A percentile compares a stretch with the other conserved stretches of the same genome.
phyloP scores from a whole-genome alignment of 2,888 invertebrate genomes.

The Synanthedon andrenaeformis region DNA sequence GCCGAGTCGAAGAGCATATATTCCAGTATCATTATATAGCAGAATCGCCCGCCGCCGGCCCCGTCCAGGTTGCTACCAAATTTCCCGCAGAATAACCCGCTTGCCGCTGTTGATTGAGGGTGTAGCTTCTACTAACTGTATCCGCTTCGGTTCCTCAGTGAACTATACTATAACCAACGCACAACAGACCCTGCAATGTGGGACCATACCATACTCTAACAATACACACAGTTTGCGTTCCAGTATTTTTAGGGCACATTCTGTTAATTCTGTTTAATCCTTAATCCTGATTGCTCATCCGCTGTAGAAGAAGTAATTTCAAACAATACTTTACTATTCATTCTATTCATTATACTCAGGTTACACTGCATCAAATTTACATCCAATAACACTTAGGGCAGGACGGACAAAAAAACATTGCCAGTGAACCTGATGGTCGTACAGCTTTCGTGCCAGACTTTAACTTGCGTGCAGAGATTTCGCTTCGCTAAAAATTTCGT shows the following conservation, averaged over 20 bases:
- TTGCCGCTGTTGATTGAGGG: slow-evolving; percentile 32
- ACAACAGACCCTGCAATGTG: slow-evolving; percentile 1
- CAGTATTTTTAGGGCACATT: not conserved
- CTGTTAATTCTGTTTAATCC: not conserved
- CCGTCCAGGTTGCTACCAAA: slow-evolving; percentile 49
- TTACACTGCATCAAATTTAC: no score
- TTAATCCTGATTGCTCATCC: no score
- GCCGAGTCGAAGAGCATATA: slow-evolving; percentile 46
- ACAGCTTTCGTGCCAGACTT: not conserved
- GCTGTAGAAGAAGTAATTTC: no score
- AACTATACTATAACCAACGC: not conserved
- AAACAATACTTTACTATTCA: no score
- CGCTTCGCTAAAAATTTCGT: not conserved
- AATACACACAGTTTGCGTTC: not conserved
- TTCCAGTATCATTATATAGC: slow-evolving; percentile 37
- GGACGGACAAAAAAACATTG: not conserved
- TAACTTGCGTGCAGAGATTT: not conserved
- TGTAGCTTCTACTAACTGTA: slow-evolving; percentile 49
- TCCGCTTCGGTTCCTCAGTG: slow-evolving; percentile 5
- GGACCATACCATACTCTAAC: slow-evolving; percentile 7
- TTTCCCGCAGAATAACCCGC: slow-evolving; percentile 39
- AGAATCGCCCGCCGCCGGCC: slow-evolving; percentile 32
- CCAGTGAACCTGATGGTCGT: not conserved
- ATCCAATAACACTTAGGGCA: no score
- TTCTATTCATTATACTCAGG: no score